Base-by-base conservation (phyloP, 2,113 vertebrate species). In the Myrmecophaga tridactyla region DNA sequence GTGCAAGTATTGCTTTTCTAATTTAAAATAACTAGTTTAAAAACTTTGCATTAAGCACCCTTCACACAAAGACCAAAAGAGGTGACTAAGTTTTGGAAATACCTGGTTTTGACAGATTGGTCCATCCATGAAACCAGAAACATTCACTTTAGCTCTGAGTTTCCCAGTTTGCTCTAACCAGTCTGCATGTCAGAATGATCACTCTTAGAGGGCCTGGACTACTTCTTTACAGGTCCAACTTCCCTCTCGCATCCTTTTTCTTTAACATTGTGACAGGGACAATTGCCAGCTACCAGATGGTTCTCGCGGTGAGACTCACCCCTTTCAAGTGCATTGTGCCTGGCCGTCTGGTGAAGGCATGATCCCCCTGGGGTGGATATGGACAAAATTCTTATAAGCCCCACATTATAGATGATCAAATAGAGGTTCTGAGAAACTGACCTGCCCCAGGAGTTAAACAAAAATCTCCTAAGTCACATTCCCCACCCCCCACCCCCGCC, bases 11-110 rank as follows among this genome's bases (percentile, higher is more conserved):
- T 91, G 81, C 60, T 92, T 87, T 90, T 67, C 29, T 36, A 85
- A 72, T 56, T 72, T 88, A 89, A 97, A 95, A 51, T 56, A 63
- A 81, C 15, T 53, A 62, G 20, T 39, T 86, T 48, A 62, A 93
- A 86, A 89, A 20, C 23, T 60, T 46, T 90, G 56, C 8, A 36
- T 78, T 90, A 75, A 63, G 18, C 58, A 31, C 20, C 51, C n/a
- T 82, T 86, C 34, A 25, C 3, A 67, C 43, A 39, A 31, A 94
- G 20, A 53, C 69, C 31, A 46, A 92, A 89, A 53, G 53, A 92
- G 92, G 34, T 41, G 11, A 46, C 76, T n/a, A 93, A 20, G 7
- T 53, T 88, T 88, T 58, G 60, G 48, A 94, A 86, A 85, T 34
- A 58, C 27, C 14, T 86, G 20, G 41, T 86, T 94, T 53, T 82